Conservation (phyloP, 2,797 vertebrate genomes). For the Oceanodroma leucorhoa region DNA sequence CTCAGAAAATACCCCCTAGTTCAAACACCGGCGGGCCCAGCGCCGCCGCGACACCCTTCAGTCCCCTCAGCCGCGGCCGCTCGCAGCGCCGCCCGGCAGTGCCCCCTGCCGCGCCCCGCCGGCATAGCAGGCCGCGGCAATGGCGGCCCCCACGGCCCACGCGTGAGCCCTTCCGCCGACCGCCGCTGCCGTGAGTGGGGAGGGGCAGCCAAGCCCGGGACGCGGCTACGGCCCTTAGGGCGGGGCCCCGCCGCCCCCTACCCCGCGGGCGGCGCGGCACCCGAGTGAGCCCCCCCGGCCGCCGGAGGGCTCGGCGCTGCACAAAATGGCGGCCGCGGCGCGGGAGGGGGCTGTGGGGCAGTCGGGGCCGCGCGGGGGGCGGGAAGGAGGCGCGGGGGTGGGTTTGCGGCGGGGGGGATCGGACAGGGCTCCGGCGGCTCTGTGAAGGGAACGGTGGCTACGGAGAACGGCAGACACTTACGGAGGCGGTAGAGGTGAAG, state of each 20-base stretch:
- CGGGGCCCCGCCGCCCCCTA: background rate
- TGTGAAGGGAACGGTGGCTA: accelerated
- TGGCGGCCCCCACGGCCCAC: background rate
- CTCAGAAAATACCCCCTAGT: accelerated
- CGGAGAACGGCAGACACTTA: accelerated
- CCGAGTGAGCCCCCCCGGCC: accelerated
- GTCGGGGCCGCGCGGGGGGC: too few relatives aligned
- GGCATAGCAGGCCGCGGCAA: background rate
- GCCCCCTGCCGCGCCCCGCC: background rate
- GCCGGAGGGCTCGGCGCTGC: background rate
- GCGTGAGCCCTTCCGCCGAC: background rate
- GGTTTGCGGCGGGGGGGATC: accelerated
- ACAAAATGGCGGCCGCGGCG: background rate
- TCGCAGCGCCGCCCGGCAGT: background rate
- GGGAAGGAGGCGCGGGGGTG: background rate
- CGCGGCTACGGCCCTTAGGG: background rate
- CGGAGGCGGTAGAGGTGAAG: accelerated
- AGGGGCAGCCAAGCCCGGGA: background rate
- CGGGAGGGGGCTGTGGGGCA: too few relatives aligned
- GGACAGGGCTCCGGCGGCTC: accelerated
- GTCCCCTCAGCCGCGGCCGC: background rate
- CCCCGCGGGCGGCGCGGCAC: too few relatives aligned
- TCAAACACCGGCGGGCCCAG: accelerated
- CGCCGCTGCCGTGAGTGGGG: background rate
- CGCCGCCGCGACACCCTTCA: accelerated